Evolutionary conservation across 2,888 invertebrate species (phyloP).

Genomic region (Plebejus argus): DNA sequence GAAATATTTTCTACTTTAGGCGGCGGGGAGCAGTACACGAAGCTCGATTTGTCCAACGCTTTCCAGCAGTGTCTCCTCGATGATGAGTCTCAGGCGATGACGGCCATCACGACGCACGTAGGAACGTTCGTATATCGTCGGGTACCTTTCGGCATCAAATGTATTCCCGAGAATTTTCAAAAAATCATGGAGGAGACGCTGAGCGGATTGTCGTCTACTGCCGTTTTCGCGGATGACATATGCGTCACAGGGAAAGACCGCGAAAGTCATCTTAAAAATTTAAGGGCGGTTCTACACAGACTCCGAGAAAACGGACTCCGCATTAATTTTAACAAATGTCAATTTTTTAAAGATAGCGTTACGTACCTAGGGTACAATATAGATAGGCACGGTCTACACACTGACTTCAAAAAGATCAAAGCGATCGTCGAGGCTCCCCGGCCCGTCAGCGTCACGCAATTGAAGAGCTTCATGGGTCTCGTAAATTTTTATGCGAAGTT

Average conservation of each 20-base stretch:
- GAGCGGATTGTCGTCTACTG: background rate
- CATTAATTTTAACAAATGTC: background rate
- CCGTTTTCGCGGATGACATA: background rate
- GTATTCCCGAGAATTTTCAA: background rate
- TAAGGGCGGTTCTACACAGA: conserved; percentile 38
- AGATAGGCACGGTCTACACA: too few relatives aligned
- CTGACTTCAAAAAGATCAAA: conserved; percentile 16
- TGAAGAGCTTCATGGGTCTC: conserved; percentile 36
- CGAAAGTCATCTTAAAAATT: conserved; percentile 12
- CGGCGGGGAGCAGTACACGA: conserved; percentile 42
- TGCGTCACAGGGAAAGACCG: background rate
- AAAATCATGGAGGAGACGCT: conserved; percentile 17
- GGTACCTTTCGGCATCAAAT: background rate
- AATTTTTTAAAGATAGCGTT: conserved; percentile 28
- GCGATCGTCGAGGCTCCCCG: conserved; percentile 6
- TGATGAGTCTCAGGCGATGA: conserved; percentile 41
- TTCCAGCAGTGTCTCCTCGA: conserved; percentile 41
- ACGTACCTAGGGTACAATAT: conserved; percentile 12
- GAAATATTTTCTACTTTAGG: conserved; percentile 39
- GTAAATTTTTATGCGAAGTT: conserved; percentile 36
- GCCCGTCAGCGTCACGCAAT: conserved; percentile 38
- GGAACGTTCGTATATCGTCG: conserved; percentile 35
- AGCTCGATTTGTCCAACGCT: conserved; percentile 44
- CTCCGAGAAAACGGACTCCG: conserved; percentile 35
- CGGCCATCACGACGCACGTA: conserved; percentile 44